phyloP scores from a whole-genome alignment of 2,797 vertebrate genomes.

The Acestrorhynchus altus region DNA sequence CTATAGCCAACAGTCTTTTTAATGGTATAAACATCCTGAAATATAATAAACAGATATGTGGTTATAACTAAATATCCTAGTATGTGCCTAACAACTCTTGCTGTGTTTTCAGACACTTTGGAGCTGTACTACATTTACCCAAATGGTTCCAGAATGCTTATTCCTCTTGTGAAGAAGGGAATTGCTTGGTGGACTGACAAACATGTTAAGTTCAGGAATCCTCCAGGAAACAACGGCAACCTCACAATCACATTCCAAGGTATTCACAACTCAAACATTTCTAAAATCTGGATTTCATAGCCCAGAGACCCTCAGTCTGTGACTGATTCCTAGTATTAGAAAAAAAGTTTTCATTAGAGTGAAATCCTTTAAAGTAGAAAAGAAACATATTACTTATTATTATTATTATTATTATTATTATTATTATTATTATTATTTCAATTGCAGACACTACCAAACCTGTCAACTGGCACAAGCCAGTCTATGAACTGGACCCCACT shows the following conservation, averaged over 20 bases:
- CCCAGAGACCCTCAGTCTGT: neutral
- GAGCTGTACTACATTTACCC: constrained; percentile 79
- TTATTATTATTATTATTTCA: neutral
- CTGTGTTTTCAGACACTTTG: constrained; percentile 86
- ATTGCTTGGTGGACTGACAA: constrained; percentile 99
- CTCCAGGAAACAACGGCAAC: constrained; percentile 78
- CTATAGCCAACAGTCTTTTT: constrained; percentile 98
- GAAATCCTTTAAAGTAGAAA: neutral
- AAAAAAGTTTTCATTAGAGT: neutral
- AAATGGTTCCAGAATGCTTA: constrained; percentile 72
- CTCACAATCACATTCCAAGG: constrained; percentile 86
- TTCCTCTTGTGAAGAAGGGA: constrained; percentile 87
- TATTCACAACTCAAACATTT: constrained; percentile 62
- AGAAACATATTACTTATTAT: too few relatives aligned
- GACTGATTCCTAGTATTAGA: neutral
- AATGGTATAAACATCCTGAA: constrained; percentile 82
- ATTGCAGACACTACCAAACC: constrained; percentile 86
- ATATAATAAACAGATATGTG: too few relatives aligned
- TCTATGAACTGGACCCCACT: constrained; percentile 82
- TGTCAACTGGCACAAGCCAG: constrained; percentile 90
- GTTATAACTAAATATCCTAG: neutral
- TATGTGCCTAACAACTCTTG: neutral
- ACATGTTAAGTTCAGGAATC: constrained; percentile 97
- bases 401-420: too few relatives aligned
- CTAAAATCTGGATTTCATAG: neutral